Evolutionary conservation across 2,113 vertebrate species (phyloP), one percentile per base, ranked within the genome.

Genomic region (Ariopsis seemanni): DNA sequence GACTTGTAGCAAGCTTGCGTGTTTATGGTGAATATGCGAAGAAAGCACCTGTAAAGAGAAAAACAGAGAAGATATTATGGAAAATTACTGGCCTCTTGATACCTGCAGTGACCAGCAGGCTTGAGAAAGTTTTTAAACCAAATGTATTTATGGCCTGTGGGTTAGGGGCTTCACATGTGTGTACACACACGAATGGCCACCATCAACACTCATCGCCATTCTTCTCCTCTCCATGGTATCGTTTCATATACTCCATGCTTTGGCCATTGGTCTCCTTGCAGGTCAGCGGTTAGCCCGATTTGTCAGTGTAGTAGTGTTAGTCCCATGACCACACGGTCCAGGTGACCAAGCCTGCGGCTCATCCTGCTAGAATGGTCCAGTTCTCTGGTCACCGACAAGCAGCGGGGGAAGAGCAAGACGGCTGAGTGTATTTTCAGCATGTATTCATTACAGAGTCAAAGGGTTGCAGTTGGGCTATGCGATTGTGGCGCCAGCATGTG

Each of bases 401-500:
- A 86, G 92, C 81, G 75, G 90, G 91, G 89, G 78, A 89, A 92
- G 94, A 93, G 87, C 83, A 93, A 87, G 95, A 3, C 92, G 96
- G 96, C 96, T 94, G 86, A 87, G 95, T 96, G 89, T 97, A 97
- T 97, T 98, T 97, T 96, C 87, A 89, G 96, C 94, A 97, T 91
- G 92, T 95, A 95, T 96, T 98, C 96, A 98, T 98, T 97, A 97
- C 93, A 92, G 96, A 96, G 96, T 95, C 91, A 96, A 96, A 97
- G 93, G 90, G 90, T 93, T 94, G 95, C 94, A 96, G 95, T 96
- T 96, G 96, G 96, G 95, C 91, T 96, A 93, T 87, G 90, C 92
- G 91, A 95, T 95, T 94, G 95, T 96, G 97, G 96, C 94, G 94
- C 96, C 97, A 98, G 96, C 77, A 22, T 96, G 94, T 95, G 96